Evolutionary conservation across 2,888 invertebrate species (phyloP), one percentile per base, ranked within the genome.

Genomic region (Anticlea derivata): DNA sequence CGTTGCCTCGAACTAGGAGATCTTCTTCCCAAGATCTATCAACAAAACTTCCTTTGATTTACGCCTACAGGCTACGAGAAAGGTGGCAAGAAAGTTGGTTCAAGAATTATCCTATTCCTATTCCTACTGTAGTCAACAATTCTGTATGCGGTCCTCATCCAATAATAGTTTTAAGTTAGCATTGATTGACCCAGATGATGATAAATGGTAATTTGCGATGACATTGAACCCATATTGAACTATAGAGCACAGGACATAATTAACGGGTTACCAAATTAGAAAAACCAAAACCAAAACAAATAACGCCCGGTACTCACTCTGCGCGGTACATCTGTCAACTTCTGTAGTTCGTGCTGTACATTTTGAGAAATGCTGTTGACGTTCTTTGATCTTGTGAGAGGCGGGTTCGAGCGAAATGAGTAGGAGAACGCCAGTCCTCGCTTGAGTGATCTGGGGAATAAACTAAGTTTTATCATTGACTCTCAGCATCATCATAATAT

Each of bases 311-410:
- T 29, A 45, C 35, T 29, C 7, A 35, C 35, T 29, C 8, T 29
- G 17, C 31, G 31, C 24, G 26, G 30, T 1, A 46, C 12, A n/a
- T 48, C 48, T 4, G 29, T 5, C 0, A 41, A 5, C 6, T n/a
- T 29, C 7, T 27, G 40, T 10, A 41, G n/a, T 4, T 75, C 75
- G 0, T 64, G 48, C 1, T 74, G 76, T 3, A 65, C 30, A 7
- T 29, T 22, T 29, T 78, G 78, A 0, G 78, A 72, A 44, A 80
- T 80, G 43, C 85, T 86, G 37, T 70, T 62, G 1, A 96, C 93
- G 73, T 96, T 95, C 39, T 96, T 92, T 66, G 96, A 95, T 81
- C 96, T 97, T 40, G 94, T 91, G 44, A 97, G 90, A 5, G 96
- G 96, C 0, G 96, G 97, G 78, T 96, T 94, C 73, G 13, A 23